Evolutionary conservation across 2,888 invertebrate species (phyloP), one percentile per base, ranked within the genome.

Genomic region (Drosophila birchii): DNA sequence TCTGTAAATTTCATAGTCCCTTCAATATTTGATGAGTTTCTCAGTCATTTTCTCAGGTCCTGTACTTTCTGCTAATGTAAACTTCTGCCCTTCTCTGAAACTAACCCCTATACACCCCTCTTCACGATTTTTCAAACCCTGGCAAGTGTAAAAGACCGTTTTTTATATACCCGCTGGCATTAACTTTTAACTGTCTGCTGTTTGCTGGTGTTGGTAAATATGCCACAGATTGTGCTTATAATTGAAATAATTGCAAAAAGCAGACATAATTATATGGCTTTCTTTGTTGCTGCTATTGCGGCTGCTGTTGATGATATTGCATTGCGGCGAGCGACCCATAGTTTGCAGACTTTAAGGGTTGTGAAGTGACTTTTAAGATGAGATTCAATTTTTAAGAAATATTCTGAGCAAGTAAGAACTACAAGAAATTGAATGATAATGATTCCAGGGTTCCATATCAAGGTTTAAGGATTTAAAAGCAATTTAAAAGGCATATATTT

Each of bases 161-260:
- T 80, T 81, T 79, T 80, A 74, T 43, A 20, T 34, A 32, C 23
- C 53, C 63, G 18, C 20, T 41, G 63, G 80, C 76, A 69, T 45
- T 36, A 68, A 73, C 66, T 78, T 73, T 67, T 61, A 76, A 78
- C 73, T 80, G 78, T 78, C 78, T 68, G 72, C 71, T 79, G 41
- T 18, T 18, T 49, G 64, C 23, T 59, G 55, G 66, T 41, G 61
- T 68, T 75, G 77, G 66, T 70, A 43, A 78, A 49, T 76, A 74
- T 80, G 86, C 84, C 85, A 79, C 84, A 86, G 86, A 86, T 85
- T 85, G 84, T 83, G 77, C 75, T 82, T 82, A 78, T 86, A 85
- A 86, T 83, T 86, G 83, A 86, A 85, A 85, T 85, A 79, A 85
- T 85, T 86, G 84, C 83, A 70, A 61, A 79, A 81, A 78, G 81